phyloP scores from a whole-genome alignment of 1,140 invertebrate species.

The Acyrthosiphon pisum region DNA sequence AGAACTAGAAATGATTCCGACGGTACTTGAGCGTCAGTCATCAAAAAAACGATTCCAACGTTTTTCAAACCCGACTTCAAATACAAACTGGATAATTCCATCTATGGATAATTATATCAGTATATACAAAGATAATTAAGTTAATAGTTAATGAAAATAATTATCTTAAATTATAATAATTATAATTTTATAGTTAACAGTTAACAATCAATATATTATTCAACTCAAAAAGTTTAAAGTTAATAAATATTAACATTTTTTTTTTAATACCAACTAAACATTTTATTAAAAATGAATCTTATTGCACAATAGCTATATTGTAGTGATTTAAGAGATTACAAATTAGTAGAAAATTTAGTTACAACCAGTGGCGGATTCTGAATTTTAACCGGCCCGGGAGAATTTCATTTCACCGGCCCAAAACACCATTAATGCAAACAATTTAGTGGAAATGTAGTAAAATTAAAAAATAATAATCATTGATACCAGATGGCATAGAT shows the following conservation, averaged over 20 bases:
- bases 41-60: conserved; percentile 91
- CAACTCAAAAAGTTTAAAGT: not conserved
- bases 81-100: conserved; percentile 85
- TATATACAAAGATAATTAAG: not conserved
- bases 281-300: not conserved
- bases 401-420: too few relatives aligned
- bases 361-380: too few relatives aligned
- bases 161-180: not conserved
- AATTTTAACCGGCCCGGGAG: too few relatives aligned
- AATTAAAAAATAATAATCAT: too few relatives aligned
- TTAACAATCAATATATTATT: not conserved
- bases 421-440: too few relatives aligned
- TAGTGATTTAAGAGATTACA: not conserved
- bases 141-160: not conserved
- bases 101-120: conserved; percentile 63
- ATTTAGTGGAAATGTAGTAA: too few relatives aligned
- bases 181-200: not conserved
- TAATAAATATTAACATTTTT: not conserved
- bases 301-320: not conserved
- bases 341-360: not conserved
- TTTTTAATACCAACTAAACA: not conserved
- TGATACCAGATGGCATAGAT: too few relatives aligned
- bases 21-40: conserved; percentile 95
- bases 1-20: conserved; percentile 95
- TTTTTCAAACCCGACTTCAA: conserved; percentile 92